Conservation (phyloP, 2,888 invertebrate genomes). For the Melinopterus prodromus region DNA sequence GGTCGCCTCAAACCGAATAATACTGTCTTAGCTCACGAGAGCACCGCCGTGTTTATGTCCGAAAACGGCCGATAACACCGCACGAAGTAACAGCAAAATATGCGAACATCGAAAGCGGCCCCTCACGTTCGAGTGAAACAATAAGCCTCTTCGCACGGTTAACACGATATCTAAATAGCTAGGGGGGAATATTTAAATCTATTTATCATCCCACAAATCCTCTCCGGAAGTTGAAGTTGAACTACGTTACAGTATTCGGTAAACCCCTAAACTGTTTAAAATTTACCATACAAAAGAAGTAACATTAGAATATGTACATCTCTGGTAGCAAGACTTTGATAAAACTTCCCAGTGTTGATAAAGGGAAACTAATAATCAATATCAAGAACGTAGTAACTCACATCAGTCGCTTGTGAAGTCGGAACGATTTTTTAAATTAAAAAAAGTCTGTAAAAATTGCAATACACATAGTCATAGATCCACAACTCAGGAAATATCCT, state of each 20-base stretch:
- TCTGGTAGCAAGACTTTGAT: too few relatives aligned
- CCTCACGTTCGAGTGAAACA: not conserved
- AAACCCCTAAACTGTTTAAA: not conserved
- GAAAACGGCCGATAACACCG: not conserved
- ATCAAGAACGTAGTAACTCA: too few relatives aligned
- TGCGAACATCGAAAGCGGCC: too few relatives aligned
- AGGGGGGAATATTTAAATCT: not conserved
- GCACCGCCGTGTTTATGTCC: not conserved
- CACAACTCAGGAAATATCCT: too few relatives aligned
- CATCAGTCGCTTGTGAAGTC: too few relatives aligned
- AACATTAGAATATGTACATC: not conserved
- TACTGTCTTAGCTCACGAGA: not conserved
- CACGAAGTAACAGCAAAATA: too few relatives aligned
- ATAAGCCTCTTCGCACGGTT: not conserved
- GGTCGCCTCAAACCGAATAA: not conserved
- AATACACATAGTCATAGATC: too few relatives aligned
- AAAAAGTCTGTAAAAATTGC: too few relatives aligned
- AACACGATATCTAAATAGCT: not conserved
- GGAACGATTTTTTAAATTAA: too few relatives aligned
- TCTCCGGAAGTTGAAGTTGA: not conserved
- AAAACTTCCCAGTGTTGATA: too few relatives aligned
- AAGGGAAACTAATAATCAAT: too few relatives aligned
- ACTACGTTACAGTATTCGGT: not conserved
- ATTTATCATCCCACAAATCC: not conserved
- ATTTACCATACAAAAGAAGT: not conserved